These are phyloP conservation scores for Nycticryphes semicollaris DNA, from an alignment of 2,113 vertebrate genomes.

Conservation along the genomic window DNA sequence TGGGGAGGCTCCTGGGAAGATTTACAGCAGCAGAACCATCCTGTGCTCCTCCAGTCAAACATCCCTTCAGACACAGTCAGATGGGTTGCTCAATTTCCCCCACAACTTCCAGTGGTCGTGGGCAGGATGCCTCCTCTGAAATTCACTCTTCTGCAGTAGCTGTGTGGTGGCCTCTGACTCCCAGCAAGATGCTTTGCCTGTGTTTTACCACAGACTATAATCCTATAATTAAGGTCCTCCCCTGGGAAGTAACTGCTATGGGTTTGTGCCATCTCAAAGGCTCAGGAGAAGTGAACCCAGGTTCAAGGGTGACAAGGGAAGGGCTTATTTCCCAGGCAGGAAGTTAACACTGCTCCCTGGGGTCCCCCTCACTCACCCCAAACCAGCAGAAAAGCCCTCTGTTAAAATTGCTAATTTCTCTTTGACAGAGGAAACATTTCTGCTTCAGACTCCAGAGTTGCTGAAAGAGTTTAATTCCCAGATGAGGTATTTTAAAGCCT, in stretches of 20 bases:
- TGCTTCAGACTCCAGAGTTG: neutral
- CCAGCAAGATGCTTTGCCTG: neutral
- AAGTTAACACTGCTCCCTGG: neutral
- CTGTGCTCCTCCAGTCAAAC: neutral
- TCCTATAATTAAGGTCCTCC: neutral
- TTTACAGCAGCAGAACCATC: neutral
- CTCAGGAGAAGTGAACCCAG: neutral
- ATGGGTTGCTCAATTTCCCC: neutral
- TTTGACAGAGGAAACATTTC: neutral
- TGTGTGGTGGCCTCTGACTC: neutral
- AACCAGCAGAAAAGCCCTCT: neutral
- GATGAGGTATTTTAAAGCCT: neutral
- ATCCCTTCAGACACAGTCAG: neutral
- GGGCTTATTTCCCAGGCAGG: neutral
- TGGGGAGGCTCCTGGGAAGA: neutral
- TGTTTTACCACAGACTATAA: accelerated
- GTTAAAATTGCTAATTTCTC: neutral
- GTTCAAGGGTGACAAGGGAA: neutral
- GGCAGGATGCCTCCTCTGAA: neutral
- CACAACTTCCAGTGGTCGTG: neutral
- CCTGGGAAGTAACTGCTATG: neutral
- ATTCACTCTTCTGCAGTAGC: neutral
- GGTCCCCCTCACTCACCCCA: accelerated
- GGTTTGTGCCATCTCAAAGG: neutral
- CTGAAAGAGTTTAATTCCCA: neutral